Evolutionary conservation across 2,797 vertebrate species (phyloP).

Genomic region (Eulemur mongoz): DNA sequence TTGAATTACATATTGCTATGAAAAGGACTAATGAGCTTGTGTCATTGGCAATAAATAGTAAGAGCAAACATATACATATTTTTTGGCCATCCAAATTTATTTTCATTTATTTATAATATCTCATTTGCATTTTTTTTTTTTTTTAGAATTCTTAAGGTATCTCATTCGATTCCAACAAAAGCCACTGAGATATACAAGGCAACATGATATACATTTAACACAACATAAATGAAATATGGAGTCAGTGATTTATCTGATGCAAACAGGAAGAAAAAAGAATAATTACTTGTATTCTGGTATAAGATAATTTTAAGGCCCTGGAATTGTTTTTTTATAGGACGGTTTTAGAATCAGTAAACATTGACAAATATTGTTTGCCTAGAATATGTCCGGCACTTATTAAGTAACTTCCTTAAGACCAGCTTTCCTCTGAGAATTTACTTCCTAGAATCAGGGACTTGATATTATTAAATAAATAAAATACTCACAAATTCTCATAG

Average conservation of each 20-base stretch:
- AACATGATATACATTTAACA: not conserved
- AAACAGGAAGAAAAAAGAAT: not conserved
- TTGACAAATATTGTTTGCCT: not conserved
- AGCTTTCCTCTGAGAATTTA: not conserved
- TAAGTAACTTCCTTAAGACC: not conserved
- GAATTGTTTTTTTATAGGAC: not conserved
- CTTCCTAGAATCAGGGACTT: not conserved
- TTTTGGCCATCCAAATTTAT: not conserved
- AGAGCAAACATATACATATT: not conserved
- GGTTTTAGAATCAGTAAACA: not conserved
- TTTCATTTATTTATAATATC: not conserved
- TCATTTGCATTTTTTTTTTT: not conserved
- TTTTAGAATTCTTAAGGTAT: not conserved
- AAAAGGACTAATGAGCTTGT: not conserved
- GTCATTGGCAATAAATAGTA: conserved; percentile 3
- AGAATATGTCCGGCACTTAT: not conserved
- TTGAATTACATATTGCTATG: not conserved
- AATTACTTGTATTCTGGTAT: not conserved
- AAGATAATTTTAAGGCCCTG: not conserved
- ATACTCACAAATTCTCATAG: not conserved
- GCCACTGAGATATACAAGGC: not conserved
- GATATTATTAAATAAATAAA: not conserved
- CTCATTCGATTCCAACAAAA: not conserved
- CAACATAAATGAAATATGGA: not conserved
- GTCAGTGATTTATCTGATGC: not conserved